Percentiles rank a stretch among this genome's conserved stretches.
Conservation (phyloP, 2,888 invertebrate species). For the Zhengitettix transpicula region DNA sequence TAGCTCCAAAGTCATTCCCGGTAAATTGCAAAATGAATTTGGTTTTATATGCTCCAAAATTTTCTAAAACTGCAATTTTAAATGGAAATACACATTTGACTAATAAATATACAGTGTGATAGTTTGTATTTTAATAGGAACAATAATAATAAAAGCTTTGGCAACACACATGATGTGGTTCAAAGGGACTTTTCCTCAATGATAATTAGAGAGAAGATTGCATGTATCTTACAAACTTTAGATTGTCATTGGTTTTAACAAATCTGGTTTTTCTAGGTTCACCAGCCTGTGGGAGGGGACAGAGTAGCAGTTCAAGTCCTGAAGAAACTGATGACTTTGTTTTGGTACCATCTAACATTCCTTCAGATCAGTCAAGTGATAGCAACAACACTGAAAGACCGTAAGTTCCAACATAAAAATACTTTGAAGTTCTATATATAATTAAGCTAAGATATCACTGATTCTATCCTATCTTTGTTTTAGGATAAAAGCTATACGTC, state of each 20-base stretch:
- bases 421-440: not conserved
- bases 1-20: not conserved
- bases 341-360: slow-evolving; percentile 47
- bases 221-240: too few species aligned
- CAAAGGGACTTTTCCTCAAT: too few species aligned
- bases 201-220: too few species aligned
- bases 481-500: not conserved
- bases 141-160: too few species aligned
- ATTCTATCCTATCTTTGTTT: not conserved
- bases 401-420: slow-evolving; percentile 17
- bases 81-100: too few species aligned
- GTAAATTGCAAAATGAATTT: not conserved
- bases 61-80: too few species aligned
- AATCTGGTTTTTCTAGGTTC: slow-evolving; percentile 14
- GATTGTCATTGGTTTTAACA: not conserved
- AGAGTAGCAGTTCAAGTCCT: slow-evolving; percentile 36
- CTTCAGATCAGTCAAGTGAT: slow-evolving; percentile 37
- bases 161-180: too few species aligned
- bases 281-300: slow-evolving; percentile 13
- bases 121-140: too few species aligned
- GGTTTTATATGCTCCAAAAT: too few species aligned
- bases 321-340: slow-evolving; percentile 66
- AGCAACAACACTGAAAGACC: slow-evolving; percentile 21
- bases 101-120: too few species aligned
- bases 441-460: not conserved